These are phyloP conservation scores for Haemorhous mexicanus DNA, from an alignment of 2,113 vertebrate species.

Conservation along the genomic window DNA sequence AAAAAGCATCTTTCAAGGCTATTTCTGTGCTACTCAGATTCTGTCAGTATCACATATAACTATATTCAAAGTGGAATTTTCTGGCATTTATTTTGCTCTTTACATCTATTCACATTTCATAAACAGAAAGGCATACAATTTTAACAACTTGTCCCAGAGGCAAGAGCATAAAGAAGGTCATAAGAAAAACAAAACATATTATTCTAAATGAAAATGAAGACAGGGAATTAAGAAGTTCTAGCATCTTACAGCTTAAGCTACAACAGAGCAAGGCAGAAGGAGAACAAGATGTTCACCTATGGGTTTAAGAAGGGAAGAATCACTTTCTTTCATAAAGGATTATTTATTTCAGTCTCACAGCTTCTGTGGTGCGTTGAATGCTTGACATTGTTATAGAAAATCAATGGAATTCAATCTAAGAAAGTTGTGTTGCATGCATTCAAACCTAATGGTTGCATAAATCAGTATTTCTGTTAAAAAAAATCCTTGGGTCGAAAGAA, in stretches of 20 bases:
- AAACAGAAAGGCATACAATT: slow-evolving; percentile 17
- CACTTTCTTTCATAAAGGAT: slow-evolving; percentile 61
- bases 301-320: slow-evolving; percentile 69
- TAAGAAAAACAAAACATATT: slow-evolving; percentile 42
- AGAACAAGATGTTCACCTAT: slow-evolving; percentile 59
- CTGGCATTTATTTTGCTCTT: neutral
- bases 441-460: slow-evolving; percentile 71
- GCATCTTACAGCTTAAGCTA: neutral
- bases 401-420: slow-evolving; percentile 79
- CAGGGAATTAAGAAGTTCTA: slow-evolving; percentile 32
- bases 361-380: slow-evolving; percentile 67
- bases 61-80: neutral
- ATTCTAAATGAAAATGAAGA: slow-evolving; percentile 43
- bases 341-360: slow-evolving; percentile 68
- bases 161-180: slow-evolving; percentile 42
- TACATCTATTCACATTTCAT: slow-evolving; percentile 13
- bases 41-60: neutral
- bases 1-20: neutral
- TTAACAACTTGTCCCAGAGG: slow-evolving; percentile 31
- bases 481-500: slow-evolving; percentile 36
- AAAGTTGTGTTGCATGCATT: slow-evolving; percentile 74
- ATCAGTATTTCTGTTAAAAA: slow-evolving; percentile 67
- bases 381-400: slow-evolving; percentile 79
- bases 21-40: neutral
- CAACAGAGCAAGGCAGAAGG: slow-evolving; percentile 1